Conservation (phyloP, 2,888 invertebrate genomes). For the Cataglyphis cursor region DNA sequence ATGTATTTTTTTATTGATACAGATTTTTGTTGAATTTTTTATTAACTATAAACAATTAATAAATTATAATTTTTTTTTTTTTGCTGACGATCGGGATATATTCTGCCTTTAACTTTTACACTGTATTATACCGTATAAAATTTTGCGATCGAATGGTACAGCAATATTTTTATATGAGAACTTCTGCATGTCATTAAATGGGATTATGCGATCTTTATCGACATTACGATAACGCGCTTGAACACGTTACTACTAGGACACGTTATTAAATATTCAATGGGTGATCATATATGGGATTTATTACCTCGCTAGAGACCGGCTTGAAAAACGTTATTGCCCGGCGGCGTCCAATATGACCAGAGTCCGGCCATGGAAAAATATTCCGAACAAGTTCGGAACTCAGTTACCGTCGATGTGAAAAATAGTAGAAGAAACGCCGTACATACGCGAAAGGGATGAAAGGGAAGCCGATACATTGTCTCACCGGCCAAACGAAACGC, state of each 20-base stretch:
- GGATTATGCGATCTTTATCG: slow-evolving; percentile 30
- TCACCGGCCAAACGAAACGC: neutral
- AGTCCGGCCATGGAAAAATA: slow-evolving; percentile 25
- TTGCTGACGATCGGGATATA: neutral
- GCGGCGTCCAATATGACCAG: slow-evolving; percentile 31
- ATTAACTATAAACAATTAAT: neutral
- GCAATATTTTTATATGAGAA: slow-evolving; percentile 9
- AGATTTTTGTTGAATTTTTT: neutral
- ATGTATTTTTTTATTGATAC: neutral
- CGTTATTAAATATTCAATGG: slow-evolving; percentile 51
- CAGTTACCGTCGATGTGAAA: slow-evolving; percentile 9
- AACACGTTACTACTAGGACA: neutral
- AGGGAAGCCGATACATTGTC: slow-evolving; percentile 36
- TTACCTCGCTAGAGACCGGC: slow-evolving; percentile 6
- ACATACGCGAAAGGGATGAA: neutral
- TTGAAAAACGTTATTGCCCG: slow-evolving; percentile 46
- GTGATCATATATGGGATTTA: slow-evolving; percentile 27
- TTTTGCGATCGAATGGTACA: neutral
- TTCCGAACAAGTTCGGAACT: slow-evolving; percentile 36
- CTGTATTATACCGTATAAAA: neutral
- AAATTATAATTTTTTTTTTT: neutral
- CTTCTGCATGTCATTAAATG: slow-evolving; percentile 5
- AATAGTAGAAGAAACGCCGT: slow-evolving; percentile 18
- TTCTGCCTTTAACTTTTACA: neutral
- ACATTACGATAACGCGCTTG: slow-evolving; percentile 21